Conservation (phyloP, 2,888 invertebrate genomes). For the Drosophila mettleri region DNA sequence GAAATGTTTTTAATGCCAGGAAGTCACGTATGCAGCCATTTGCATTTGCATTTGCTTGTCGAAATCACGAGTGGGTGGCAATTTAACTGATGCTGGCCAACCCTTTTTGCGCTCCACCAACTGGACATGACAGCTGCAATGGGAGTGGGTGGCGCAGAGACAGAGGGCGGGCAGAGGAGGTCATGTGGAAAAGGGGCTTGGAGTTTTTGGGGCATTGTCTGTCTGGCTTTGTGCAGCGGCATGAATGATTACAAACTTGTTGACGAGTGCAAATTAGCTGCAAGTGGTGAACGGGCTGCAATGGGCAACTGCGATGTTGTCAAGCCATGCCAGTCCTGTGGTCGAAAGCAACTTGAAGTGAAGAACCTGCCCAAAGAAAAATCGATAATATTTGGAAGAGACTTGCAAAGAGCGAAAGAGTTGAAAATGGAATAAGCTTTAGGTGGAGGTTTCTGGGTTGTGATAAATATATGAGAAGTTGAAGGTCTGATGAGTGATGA, state of each 20-base stretch:
- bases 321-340: slow-evolving; percentile 36
- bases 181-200: slow-evolving; percentile 29
- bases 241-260: slow-evolving; percentile 68
- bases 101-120: too few species aligned
- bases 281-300: slow-evolving; percentile 6
- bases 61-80: slow-evolving; percentile 33
- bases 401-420: background rate
- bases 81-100: slow-evolving; percentile 5
- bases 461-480: background rate
- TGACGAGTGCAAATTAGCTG: slow-evolving; percentile 64
- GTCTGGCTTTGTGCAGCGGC: slow-evolving; percentile 38
- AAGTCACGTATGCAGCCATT: slow-evolving; percentile 54
- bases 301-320: slow-evolving; percentile 26
- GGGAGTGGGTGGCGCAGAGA: slow-evolving; percentile 17
- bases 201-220: slow-evolving; percentile 23
- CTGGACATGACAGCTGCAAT: slow-evolving; percentile 56
- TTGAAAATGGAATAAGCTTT: background rate
- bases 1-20: slow-evolving; percentile 47
- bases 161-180: background rate
- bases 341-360: slow-evolving; percentile 13
- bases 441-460: background rate
- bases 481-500: background rate
- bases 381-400: slow-evolving; percentile 27
- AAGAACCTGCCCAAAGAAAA: slow-evolving; percentile 10
- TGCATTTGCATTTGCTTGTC: slow-evolving; percentile 39